Evolutionary conservation across 2,888 invertebrate species (phyloP).

Genomic region (Megalurothrips usitatus): DNA sequence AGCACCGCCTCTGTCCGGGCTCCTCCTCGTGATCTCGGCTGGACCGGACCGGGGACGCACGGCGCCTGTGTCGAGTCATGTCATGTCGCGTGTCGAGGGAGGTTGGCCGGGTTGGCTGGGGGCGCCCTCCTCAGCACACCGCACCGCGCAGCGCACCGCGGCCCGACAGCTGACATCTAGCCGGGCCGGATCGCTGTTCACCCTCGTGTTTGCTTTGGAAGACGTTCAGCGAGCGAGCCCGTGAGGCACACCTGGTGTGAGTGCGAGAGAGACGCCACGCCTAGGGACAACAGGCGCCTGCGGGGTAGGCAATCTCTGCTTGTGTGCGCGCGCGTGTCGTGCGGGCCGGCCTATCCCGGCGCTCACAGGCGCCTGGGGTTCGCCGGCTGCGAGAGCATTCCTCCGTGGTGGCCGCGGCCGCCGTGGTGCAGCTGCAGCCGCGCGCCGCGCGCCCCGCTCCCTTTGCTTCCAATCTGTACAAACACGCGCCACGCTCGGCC

Average conservation of each 20-base stretch:
- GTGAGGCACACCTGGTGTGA: not conserved
- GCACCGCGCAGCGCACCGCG: too few species aligned
- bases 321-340: not conserved
- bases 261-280: not conserved
- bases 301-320: not conserved
- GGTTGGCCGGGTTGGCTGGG: too few species aligned
- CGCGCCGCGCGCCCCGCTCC: not conserved
- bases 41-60: too few species aligned
- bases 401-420: not conserved
- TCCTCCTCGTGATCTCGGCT: too few species aligned
- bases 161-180: too few species aligned
- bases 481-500: not conserved
- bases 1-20: too few species aligned
- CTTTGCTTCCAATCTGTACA: not conserved
- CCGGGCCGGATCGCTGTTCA: too few species aligned
- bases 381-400: not conserved
- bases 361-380: not conserved
- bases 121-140: too few species aligned
- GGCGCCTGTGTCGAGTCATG: too few species aligned
- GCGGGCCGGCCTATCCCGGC: not conserved
- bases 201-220: too few species aligned
- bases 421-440: not conserved
- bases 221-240: too few species aligned
- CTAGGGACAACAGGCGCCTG: not conserved
- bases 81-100: too few species aligned